Evolutionary conservation across 2,797 vertebrate species (phyloP).

Genomic region (Halcyon chelicuti): DNA sequence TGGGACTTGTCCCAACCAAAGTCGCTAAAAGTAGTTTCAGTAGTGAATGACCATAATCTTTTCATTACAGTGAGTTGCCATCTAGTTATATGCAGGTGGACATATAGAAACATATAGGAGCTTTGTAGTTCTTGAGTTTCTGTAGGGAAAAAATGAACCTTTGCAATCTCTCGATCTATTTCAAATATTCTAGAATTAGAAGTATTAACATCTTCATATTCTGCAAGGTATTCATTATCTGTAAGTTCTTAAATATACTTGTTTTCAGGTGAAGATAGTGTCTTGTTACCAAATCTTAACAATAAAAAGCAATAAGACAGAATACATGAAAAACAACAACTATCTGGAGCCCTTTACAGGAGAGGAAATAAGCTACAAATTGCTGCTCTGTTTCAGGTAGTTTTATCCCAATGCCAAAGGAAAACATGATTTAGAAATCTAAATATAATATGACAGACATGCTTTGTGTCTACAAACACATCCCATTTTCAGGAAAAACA

Average conservation of each 20-base stretch:
- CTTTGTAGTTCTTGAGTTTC: not conserved
- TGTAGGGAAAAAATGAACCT: not conserved
- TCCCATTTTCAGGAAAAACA: not conserved
- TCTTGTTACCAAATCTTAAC: not conserved
- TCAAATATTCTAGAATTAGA: not conserved
- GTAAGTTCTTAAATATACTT: not conserved
- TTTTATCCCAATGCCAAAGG: not conserved
- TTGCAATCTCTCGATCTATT: not conserved
- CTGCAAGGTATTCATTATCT: not conserved
- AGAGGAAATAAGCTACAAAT: not conserved
- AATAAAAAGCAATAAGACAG: not conserved
- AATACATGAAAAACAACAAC: not conserved
- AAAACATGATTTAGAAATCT: not conserved
- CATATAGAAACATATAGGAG: not conserved
- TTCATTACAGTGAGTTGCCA: not conserved
- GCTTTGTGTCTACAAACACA: not conserved
- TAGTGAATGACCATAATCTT: not conserved
- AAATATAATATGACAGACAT: not conserved
- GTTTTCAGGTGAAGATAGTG: not conserved
- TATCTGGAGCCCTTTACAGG: not conserved
- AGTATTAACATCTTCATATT: not conserved
- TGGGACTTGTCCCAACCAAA: fast-evolving
- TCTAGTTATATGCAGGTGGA: not conserved
- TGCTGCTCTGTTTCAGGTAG: not conserved
- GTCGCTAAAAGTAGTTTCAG: not conserved